Percentiles rank a stretch among this genome's conserved stretches.
Evolutionary conservation across 2,888 invertebrate genomes (phyloP).

Genomic region (Panorpa germanica): DNA sequence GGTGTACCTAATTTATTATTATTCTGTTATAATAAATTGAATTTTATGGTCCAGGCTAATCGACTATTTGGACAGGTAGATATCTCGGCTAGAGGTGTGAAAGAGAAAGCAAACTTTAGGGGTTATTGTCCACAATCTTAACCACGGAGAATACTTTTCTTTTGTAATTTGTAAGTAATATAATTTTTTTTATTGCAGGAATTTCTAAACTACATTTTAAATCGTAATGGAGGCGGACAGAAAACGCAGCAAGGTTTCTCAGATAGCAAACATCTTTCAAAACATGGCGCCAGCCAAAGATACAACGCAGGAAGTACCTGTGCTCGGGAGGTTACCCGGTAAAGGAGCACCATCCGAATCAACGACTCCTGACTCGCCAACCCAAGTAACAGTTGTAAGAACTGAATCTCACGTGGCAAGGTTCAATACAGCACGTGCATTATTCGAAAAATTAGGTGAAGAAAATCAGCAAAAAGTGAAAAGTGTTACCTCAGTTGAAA

Average conservation of each 20-base stretch:
- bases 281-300: conserved; percentile 37
- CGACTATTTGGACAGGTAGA: no score
- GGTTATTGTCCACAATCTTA: no score
- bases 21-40: no score
- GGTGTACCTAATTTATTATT: no score
- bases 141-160: no score
- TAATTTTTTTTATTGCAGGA: no score
- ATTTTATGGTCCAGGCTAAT: no score
- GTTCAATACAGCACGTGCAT: conserved; percentile 78
- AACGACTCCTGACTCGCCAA: conserved; percentile 17
- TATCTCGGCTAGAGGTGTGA: no score
- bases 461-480: no score
- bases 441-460: conserved; percentile 77
- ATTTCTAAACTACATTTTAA: no score
- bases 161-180: no score
- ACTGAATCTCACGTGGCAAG: conserved; percentile 81
- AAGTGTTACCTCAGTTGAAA: conserved; percentile 23
- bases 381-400: conserved; percentile 55
- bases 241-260: conserved; percentile 65
- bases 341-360: conserved; percentile 24
- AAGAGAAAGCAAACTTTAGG: no score
- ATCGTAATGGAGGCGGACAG: conserved; percentile 48
- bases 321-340: conserved; percentile 16
- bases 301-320: conserved; percentile 15
- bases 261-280: conserved; percentile 83